These are phyloP conservation scores for Seriola rivoliana DNA, from an alignment of 2,113 vertebrate species.

Conservation along the genomic window DNA sequence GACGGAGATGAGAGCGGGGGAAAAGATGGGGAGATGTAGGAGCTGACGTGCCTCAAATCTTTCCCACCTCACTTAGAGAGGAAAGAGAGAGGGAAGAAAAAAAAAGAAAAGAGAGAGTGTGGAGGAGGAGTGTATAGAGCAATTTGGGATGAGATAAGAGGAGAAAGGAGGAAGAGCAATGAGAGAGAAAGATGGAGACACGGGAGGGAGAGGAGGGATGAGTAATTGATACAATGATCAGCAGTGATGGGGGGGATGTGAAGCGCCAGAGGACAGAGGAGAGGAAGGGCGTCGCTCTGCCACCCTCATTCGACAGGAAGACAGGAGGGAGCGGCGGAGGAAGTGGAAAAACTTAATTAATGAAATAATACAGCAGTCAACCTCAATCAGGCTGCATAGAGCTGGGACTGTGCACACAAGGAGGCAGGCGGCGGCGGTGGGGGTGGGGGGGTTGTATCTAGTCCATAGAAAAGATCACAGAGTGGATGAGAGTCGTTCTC, in stretches of 20 bases:
- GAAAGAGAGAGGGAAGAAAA: conserved; percentile 7
- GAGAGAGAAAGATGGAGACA: conserved; percentile 2
- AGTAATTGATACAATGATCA: conserved; percentile 86
- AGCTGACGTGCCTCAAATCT: conserved; percentile 32
- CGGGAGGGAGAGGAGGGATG: conserved; percentile 58
- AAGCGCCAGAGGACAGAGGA: conserved; percentile 68
- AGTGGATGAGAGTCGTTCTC: conserved; percentile 47
- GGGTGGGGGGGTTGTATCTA: conserved; percentile 1
- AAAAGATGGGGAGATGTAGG: conserved; percentile 31
- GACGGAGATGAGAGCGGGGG: conserved; percentile 33
- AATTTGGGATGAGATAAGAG: conserved; percentile 68
- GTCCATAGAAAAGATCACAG: conserved; percentile 42
- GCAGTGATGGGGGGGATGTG: conserved; percentile 78
- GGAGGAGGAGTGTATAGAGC: conserved; percentile 15
- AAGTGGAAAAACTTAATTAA: conserved; percentile 71
- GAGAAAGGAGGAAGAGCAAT: conserved; percentile 48
- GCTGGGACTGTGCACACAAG: conserved; percentile 20
- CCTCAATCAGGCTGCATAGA: conserved; percentile 61
- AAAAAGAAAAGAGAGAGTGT: not conserved
- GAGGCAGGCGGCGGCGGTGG: conserved; percentile 10
- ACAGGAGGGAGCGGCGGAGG: conserved; percentile 50
- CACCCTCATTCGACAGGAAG: conserved; percentile 60
- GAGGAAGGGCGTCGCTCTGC: conserved; percentile 64
- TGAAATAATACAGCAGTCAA: conserved; percentile 76
- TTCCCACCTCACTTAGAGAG: conserved; percentile 42